Evolutionary conservation across 2,797 vertebrate species (phyloP).

Genomic region (Xiphophorus birchmanni): DNA sequence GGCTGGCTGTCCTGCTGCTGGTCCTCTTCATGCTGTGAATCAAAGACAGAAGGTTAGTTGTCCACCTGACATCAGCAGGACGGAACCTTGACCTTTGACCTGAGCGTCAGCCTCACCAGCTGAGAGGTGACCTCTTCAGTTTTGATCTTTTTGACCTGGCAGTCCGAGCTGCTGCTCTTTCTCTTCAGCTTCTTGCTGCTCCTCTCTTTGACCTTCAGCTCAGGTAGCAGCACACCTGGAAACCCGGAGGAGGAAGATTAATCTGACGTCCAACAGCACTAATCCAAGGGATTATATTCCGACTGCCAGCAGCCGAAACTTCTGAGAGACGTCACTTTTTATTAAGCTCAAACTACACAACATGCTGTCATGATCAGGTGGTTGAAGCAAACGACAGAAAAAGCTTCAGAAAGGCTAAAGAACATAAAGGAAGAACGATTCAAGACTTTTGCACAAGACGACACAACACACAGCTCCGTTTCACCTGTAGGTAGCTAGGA

Average conservation of each 20-base stretch:
- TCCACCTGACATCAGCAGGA: not conserved
- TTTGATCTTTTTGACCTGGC: conserved; percentile 65
- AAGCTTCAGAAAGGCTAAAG: not conserved
- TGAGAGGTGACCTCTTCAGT: conserved; percentile 56
- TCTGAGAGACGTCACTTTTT: too few relatives aligned
- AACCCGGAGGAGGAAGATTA: not conserved
- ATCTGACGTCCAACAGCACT: too few relatives aligned
- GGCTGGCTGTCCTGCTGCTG: conserved; percentile 7
- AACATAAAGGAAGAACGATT: not conserved
- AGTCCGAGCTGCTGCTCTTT: conserved; percentile 39
- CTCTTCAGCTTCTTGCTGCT: conserved; percentile 59
- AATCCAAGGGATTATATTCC: too few relatives aligned
- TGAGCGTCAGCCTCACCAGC: conserved; percentile 63
- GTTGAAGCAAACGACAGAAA: not conserved
- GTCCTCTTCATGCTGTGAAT: conserved; percentile 31
- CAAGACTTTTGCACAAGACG: not conserved
- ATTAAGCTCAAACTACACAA: not conserved
- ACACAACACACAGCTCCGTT: not conserved
- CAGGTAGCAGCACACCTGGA: conserved; percentile 58
- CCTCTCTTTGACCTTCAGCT: conserved; percentile 55
- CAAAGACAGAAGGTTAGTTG: not conserved
- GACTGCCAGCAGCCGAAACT: too few relatives aligned
- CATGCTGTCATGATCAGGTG: not conserved
- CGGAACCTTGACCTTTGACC: not conserved
- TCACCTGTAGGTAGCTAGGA: not conserved